Conservation (phyloP, 2,797 vertebrate species). For the Diplodus puntazzo region DNA sequence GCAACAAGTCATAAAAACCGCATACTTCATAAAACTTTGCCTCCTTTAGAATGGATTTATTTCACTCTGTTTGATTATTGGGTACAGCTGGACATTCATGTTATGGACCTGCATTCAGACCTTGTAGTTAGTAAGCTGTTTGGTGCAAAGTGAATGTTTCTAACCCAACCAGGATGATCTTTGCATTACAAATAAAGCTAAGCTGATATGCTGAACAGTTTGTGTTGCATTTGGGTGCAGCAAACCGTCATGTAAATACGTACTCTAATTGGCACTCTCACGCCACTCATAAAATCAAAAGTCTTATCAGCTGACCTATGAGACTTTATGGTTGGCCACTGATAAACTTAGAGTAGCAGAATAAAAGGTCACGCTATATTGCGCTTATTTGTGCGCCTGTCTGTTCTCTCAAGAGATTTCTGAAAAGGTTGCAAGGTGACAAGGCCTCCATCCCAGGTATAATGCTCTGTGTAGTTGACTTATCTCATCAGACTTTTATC, state of each 20-base stretch:
- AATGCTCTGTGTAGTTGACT: conserved; percentile 81
- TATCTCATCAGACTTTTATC: conserved; percentile 84
- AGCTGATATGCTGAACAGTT: conserved; percentile 2
- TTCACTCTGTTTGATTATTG: background rate
- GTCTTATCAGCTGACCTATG: conserved; percentile 49
- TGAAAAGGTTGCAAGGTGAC: conserved; percentile 83
- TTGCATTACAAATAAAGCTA: background rate
- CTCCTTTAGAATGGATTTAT: background rate
- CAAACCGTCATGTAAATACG: conserved; percentile 13
- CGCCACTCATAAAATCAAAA: conserved; percentile 8
- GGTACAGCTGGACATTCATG: background rate
- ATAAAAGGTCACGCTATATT: conserved; percentile 36
- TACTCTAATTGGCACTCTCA: background rate
- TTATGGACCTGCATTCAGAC: background rate
- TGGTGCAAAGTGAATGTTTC: background rate
- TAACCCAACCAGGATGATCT: background rate
- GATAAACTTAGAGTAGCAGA: conserved; percentile 32
- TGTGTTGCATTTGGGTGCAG: background rate
- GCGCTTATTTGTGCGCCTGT: conserved; percentile 26
- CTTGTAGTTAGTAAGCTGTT: background rate
- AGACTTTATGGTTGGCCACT: conserved; percentile 42
- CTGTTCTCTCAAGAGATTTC: conserved; percentile 71
- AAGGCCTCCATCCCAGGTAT: conserved; percentile 67
- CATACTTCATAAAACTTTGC: background rate
- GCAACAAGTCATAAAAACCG: background rate